Conservation (phyloP, 2,888 invertebrate species). For the Zaprionus lineosus region DNA sequence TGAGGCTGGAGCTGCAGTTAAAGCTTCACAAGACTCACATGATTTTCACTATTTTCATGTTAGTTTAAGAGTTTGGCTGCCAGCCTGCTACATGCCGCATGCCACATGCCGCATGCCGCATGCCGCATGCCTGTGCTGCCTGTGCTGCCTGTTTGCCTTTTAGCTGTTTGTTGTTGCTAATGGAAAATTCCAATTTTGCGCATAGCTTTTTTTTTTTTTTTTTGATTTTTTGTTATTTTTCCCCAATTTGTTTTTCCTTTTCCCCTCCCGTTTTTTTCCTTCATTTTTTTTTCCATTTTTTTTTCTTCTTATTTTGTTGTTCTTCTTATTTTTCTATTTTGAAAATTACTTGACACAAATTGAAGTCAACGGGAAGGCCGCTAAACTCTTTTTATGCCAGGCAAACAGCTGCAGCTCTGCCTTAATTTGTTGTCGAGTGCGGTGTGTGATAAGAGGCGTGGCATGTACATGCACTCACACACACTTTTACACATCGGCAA, state of each 20-base stretch:
- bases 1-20: not conserved
- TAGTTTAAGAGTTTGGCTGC: constrained; percentile 47
- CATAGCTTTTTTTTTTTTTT: constrained; percentile 15
- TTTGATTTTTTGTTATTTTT: constrained; percentile 2
- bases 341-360: constrained; percentile 71
- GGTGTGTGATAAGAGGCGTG: constrained; percentile 55
- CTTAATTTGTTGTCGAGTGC: constrained; percentile 60
- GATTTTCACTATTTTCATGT: constrained; percentile 77
- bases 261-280: constrained; percentile 10
- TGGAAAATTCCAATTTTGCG: constrained; percentile 68
- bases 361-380: constrained; percentile 44
- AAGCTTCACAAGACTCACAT: constrained; percentile 59
- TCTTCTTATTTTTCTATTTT: constrained; percentile 7
- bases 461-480: constrained; percentile 29
- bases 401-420: constrained; percentile 43
- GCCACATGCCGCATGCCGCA: not conserved
- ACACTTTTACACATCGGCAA: constrained; percentile 13
- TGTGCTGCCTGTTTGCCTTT: constrained; percentile 9
- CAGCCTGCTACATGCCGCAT: constrained; percentile 11
- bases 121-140: not conserved
- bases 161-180: constrained; percentile 47
- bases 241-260: too few species aligned
- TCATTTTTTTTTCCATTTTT: constrained; percentile 8
- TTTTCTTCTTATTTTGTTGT: constrained; percentile 10
- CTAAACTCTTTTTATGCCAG: constrained; percentile 63